phyloP scores from a whole-genome alignment of 2,113 vertebrate genomes.

The Pogona vitticeps region DNA sequence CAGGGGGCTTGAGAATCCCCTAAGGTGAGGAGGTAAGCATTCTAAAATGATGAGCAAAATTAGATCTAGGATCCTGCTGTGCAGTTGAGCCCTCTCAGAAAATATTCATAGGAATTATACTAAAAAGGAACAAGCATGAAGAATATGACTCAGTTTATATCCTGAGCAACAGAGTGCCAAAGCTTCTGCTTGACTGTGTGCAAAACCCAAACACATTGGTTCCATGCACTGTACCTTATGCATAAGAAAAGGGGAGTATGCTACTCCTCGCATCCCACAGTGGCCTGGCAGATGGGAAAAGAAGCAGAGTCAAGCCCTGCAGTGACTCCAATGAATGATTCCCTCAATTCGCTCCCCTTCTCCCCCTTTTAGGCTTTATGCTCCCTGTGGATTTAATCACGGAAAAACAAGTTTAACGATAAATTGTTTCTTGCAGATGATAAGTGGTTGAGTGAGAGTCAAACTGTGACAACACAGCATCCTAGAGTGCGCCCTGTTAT shows the following conservation, averaged over 20 bases:
- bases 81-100: no score
- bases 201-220: not conserved
- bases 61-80: no score
- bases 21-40: no score
- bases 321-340: slow-evolving; percentile 8
- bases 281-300: not conserved
- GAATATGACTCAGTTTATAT: no score
- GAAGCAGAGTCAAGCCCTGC: not conserved
- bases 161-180: not conserved
- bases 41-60: no score
- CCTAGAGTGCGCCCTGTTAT: slow-evolving; percentile 12
- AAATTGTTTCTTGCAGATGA: slow-evolving; percentile 45
- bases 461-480: slow-evolving; percentile 40
- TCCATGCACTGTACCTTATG: not conserved
- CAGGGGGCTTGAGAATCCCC: no score
- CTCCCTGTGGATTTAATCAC: slow-evolving; percentile 22
- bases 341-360: slow-evolving; percentile 1
- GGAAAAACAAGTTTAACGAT: slow-evolving; percentile 12
- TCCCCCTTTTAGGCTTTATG: not conserved
- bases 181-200: not conserved
- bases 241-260: not conserved
- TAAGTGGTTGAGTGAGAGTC: slow-evolving; percentile 40
- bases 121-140: no score
- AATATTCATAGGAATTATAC: no score
- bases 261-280: not conserved